A percentile compares a stretch with the other conserved stretches of the same genome.
Conservation (phyloP, 64 coral and sea anemone species). For the Actinia equina region DNA sequence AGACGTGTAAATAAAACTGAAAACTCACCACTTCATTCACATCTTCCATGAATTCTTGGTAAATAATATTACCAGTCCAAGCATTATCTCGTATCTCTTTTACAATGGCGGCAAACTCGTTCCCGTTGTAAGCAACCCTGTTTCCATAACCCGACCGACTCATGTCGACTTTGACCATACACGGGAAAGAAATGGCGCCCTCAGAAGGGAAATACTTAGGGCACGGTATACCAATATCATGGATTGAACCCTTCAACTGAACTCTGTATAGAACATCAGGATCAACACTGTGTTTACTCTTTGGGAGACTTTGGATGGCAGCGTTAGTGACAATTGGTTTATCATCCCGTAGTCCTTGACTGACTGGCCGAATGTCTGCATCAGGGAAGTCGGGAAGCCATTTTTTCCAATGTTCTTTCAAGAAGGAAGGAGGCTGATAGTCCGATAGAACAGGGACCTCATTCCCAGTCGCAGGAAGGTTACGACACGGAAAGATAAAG, state of each 20-base stretch:
- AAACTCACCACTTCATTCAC: background rate
- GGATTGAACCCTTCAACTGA: slow-evolving; percentile 24
- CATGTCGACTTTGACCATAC: background rate
- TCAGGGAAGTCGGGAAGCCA: slow-evolving; percentile 18
- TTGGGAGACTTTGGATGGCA: slow-evolving; percentile 4
- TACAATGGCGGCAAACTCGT: background rate
- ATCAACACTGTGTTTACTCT: slow-evolving; percentile 9
- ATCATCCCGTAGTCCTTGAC: background rate
- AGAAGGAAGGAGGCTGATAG: background rate
- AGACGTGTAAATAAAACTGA: background rate
- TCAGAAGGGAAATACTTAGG: background rate
- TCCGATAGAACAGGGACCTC: slow-evolving; percentile 14
- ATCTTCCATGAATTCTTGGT: background rate
- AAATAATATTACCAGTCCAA: background rate
- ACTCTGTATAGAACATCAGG: slow-evolving; percentile 16
- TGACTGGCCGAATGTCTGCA: background rate
- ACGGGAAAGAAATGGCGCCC: background rate
- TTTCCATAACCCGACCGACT: background rate
- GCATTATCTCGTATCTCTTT: background rate
- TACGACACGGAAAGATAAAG: background rate
- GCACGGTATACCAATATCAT: background rate
- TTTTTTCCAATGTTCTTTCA: slow-evolving; percentile 22
- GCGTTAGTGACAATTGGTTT: slow-evolving; percentile 4
- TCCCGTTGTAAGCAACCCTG: background rate
- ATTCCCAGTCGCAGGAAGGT: background rate